phyloP scores from a whole-genome alignment of 2,888 invertebrate genomes.

The Ormyrus thymus region DNA sequence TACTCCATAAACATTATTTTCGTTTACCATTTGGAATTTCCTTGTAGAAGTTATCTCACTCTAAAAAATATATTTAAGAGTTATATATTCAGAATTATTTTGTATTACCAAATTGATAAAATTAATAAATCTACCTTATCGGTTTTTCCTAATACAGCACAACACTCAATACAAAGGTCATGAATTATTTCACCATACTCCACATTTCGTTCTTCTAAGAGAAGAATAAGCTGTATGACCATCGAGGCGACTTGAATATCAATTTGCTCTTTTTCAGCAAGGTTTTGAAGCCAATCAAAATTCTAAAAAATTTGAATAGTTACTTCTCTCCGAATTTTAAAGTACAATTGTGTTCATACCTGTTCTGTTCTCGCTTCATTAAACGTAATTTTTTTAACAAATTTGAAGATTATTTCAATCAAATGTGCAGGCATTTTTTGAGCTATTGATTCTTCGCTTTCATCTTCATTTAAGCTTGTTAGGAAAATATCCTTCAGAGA shows the following conservation, averaged over 20 bases:
- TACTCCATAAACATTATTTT: constrained; percentile 69
- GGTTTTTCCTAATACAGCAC: constrained; percentile 73
- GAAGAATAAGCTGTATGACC: constrained; percentile 65
- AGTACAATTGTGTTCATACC: constrained; percentile 43
- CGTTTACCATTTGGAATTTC: constrained; percentile 72
- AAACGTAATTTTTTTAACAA: constrained; percentile 65
- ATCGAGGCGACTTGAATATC: constrained; percentile 58
- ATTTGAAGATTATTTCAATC: constrained; percentile 65
- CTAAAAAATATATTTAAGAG: constrained; percentile 49
- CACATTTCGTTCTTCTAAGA: constrained; percentile 65
- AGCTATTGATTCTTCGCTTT: constrained; percentile 57
- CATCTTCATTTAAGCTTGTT: constrained; percentile 60
- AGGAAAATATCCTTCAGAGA: constrained; percentile 61
- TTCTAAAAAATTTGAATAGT: constrained; percentile 57
- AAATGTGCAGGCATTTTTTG: constrained; percentile 65
- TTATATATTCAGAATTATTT: too few relatives aligned
- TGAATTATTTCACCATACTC: constrained; percentile 69
- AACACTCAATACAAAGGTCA: constrained; percentile 74
- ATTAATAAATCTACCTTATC: constrained; percentile 70
- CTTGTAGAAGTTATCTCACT: constrained; percentile 49
- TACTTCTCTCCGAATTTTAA: constrained; percentile 9
- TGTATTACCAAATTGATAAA: too few relatives aligned
- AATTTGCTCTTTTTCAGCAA: constrained; percentile 60
- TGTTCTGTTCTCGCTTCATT: constrained; percentile 57
- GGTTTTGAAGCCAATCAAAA: constrained; percentile 62